Evolutionary conservation across 2,888 invertebrate species (phyloP).

Genomic region (Tuta absoluta): DNA sequence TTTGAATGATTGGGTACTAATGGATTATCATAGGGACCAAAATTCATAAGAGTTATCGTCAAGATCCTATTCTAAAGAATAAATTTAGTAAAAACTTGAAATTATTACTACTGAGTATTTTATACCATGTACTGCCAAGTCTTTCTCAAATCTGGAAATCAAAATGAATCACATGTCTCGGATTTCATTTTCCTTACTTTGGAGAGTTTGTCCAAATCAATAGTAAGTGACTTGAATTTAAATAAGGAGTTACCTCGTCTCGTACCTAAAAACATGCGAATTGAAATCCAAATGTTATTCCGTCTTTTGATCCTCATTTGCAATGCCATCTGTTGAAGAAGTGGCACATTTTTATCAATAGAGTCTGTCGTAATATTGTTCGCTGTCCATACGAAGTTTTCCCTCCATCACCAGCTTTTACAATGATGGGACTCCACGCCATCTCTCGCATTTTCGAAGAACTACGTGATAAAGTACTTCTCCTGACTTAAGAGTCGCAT

Average conservation of each 20-base stretch:
- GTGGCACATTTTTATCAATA: background rate
- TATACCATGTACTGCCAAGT: no score
- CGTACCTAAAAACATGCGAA: no score
- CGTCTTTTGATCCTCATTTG: background rate
- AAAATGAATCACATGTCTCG: background rate
- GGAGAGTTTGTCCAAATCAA: conserved; percentile 12
- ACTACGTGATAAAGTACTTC: background rate
- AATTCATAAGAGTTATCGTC: no score
- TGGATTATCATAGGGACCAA: no score
- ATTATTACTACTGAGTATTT: no score
- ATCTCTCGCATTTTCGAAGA: background rate
- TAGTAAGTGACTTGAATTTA: conserved; percentile 2
- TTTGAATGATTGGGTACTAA: no score
- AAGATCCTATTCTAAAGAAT: no score
- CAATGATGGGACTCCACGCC: background rate
- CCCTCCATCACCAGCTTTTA: background rate
- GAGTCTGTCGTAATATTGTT: background rate
- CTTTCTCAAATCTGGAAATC: background rate
- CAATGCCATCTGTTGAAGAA: background rate
- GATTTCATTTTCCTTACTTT: background rate
- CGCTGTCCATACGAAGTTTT: background rate
- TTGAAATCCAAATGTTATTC: background rate
- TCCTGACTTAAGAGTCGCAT: background rate
- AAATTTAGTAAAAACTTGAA: no score
- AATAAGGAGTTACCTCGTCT: background rate